A percentile compares a stretch with the other conserved stretches of the same genome.
Evolutionary conservation across 1,140 invertebrate species (phyloP).

Genomic region (Neelides sp.): DNA sequence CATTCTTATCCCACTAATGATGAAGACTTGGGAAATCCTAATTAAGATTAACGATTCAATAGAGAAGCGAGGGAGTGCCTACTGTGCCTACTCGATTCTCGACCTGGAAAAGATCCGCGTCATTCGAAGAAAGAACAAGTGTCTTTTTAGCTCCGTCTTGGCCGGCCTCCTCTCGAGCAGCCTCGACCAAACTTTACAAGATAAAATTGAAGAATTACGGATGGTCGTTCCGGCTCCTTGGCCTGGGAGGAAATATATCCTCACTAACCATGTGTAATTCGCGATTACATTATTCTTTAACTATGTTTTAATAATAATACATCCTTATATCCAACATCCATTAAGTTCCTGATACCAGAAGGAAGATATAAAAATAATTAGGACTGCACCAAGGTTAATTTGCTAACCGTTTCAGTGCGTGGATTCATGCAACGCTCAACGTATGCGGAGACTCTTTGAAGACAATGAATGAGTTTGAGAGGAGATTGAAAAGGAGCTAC

Average conservation of each 20-base stretch:
- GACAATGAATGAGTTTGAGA: conserved; percentile 24
- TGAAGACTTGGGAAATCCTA: background rate
- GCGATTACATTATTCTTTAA: background rate
- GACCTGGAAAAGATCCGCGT: conserved; percentile 24
- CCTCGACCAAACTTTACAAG: conserved; percentile 16
- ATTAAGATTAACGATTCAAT: background rate
- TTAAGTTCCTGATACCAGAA: background rate
- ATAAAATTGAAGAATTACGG: conserved; percentile 22
- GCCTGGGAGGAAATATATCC: no score
- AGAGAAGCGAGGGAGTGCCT: conserved; percentile 12
- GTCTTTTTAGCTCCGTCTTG: conserved; percentile 24
- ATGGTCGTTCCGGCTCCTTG: conserved; percentile 28
- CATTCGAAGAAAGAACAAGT: conserved; percentile 19
- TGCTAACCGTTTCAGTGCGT: conserved; percentile 18
- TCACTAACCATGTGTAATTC: conserved; percentile 27
- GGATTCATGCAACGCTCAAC: conserved; percentile 25
- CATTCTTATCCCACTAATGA: background rate
- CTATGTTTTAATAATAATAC: background rate
- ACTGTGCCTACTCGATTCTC: conserved; percentile 21
- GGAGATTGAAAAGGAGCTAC: conserved; percentile 23
- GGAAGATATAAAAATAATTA: background rate
- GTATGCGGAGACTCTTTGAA: conserved; percentile 14
- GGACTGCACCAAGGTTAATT: background rate
- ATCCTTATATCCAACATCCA: background rate
- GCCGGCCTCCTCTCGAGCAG: conserved; percentile 21